These are phyloP conservation scores for Eristalis pertinax DNA, from an alignment of 2,888 invertebrate species.

Conservation along the genomic window DNA sequence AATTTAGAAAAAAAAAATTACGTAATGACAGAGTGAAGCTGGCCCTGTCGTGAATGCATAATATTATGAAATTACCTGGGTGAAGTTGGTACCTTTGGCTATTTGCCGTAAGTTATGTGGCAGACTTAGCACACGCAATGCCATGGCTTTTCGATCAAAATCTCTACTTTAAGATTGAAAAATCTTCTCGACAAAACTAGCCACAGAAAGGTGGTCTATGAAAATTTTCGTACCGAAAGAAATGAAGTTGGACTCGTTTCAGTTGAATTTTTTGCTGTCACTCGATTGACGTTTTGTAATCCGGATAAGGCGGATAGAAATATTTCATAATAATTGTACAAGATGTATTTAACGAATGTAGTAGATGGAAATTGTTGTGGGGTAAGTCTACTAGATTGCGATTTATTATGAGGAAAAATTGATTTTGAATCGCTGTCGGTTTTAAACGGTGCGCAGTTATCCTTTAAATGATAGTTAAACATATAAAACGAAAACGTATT, in stretches of 20 bases:
- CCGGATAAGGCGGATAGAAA: conserved; percentile 5
- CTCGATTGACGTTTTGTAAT: background rate
- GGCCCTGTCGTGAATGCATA: background rate
- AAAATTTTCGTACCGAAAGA: conserved; percentile 59
- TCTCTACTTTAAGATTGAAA: conserved; percentile 51
- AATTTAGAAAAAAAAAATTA: conserved; percentile 76
- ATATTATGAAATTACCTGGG: conserved; percentile 76
- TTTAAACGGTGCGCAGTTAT: too few species aligned
- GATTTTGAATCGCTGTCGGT: too few species aligned
- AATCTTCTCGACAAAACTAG: conserved; percentile 52
- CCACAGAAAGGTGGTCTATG: conserved; percentile 57
- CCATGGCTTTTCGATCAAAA: conserved; percentile 76
- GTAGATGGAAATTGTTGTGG: too few species aligned
- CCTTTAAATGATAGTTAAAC: too few species aligned
- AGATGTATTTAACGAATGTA: too few species aligned
- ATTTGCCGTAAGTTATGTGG: conserved; percentile 79
- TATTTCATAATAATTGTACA: too few species aligned
- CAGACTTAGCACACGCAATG: conserved; percentile 80
- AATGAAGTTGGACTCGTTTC: conserved; percentile 55
- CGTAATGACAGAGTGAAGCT: conserved; percentile 76
- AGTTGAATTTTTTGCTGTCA: conserved; percentile 23
- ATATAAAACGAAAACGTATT: too few species aligned
- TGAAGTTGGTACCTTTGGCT: conserved; percentile 77
- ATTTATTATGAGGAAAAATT: too few species aligned
- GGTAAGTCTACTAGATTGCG: too few species aligned